Evolutionary conservation across 2,797 vertebrate genomes (phyloP), one percentile per base, ranked within the genome.

Genomic region (Enteromius thamalakanensis): DNA sequence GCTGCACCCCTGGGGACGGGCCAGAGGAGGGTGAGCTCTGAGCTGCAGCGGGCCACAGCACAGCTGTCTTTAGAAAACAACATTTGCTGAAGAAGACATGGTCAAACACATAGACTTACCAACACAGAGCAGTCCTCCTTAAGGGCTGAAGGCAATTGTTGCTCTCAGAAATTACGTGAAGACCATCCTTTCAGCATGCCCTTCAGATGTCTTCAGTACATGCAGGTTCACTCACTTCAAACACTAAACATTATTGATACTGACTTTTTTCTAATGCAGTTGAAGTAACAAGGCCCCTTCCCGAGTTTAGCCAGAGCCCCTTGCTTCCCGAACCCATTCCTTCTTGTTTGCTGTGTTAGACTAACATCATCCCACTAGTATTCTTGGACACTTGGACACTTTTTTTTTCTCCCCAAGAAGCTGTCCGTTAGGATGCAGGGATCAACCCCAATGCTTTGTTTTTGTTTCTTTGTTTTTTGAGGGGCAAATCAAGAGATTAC

Each of bases 21-120:
- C 87, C 92, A 92, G 85, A 93, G 96, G 74, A 91, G 96, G 79
- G 95, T 95, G 55, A 97, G 96, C 89, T 95, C 96, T 0, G 97
- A 98, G 91, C 96, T 98, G 82, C 97, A 97, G 91, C 94, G 94
- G 10, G 97, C 96, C 2, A 97, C 97, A 0, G 97, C 97, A 0
- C 96, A 97, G 92, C 95, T 98, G 75, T 97, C 96, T 51, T 92
- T 98, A 88, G 96, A 97, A 85, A 97, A 96, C 86, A 93, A 94
- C 3, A 92, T 95, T 92, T 96, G 94, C 93, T 97, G 95, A 96
- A 80, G n/a, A 69, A 55, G 72, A 81, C 32, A 15, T 29, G n/a
- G 40, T 47, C 15, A 29, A 37, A 79, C 29, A 64, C 29, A 34
- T 6, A 83, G 67, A 79, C 34, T 32, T 64, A 21, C 23, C 64